These are phyloP conservation scores for Chaenodraco wilsoni DNA, from an alignment of 2,797 vertebrate genomes.

Conservation along the genomic window DNA sequence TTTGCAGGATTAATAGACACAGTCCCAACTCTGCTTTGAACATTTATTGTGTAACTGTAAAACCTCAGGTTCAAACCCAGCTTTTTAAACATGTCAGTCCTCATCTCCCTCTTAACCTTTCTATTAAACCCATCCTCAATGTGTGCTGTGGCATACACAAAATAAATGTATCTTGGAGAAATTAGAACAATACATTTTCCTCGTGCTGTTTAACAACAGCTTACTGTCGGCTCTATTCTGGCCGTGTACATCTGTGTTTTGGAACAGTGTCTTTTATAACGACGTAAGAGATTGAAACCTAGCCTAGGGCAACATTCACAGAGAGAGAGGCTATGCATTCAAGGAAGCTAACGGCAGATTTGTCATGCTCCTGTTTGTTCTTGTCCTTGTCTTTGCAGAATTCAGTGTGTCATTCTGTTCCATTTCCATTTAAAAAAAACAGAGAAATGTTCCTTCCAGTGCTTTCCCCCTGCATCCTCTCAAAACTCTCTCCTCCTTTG, in stretches of 20 bases:
- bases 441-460: neutral
- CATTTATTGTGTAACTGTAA: neutral
- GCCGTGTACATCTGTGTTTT: constrained; percentile 1
- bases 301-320: constrained; percentile 24
- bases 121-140: neutral
- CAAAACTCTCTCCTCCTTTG: neutral
- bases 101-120: constrained; percentile 13
- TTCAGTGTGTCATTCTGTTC: constrained; percentile 17
- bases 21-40: neutral
- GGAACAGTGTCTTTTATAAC: constrained; percentile 24
- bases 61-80: neutral
- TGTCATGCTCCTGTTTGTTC: constrained; percentile 10
- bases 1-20: neutral
- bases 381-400: constrained; percentile 19
- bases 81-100: constrained; percentile 12
- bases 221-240: neutral
- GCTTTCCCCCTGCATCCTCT: neutral
- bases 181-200: constrained; percentile 31
- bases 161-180: constrained; percentile 15
- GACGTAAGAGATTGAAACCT: constrained; percentile 22
- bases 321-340: neutral
- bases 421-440: constrained; percentile 16
- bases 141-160: neutral
- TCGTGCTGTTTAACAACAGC: constrained; percentile 6
- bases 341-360: constrained; percentile 5